Evolutionary conservation across 2,888 invertebrate genomes (phyloP), one percentile per base, ranked within the genome.

Genomic region (Phragmatobia fuliginosa): DNA sequence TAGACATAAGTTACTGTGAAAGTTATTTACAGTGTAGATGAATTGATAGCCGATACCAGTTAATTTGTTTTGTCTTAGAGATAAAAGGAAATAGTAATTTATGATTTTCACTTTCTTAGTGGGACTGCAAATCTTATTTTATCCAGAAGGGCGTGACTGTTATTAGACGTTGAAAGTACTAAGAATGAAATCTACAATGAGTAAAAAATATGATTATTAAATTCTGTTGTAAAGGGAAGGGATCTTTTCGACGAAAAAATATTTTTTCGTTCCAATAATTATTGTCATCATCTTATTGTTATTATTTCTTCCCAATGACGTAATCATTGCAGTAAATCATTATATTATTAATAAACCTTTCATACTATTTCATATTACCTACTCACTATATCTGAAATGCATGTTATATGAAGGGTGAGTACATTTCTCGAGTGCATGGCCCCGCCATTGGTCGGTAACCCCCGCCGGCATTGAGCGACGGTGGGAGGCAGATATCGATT

Each of bases 401-500:
- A 31, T 11, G 60, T n/a, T 61, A 52, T 60, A 56, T 38, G 56
- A 66, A 67, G 82, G 63, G 76, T 74, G 73, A 75, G 74, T 77
- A 80, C 78, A 82, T 75, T 85, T 79, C 81, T 80, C 82, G 86
- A 89, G 90, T 90, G 87, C 88, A 87, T 87, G 85, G 85, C 75
- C 87, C 85, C 84, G 77, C 86, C 77, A 85, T 83, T 82, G 84
- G 83, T 83, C 89, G 88, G 87, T 87, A 87, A 88, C 82, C 83
- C 87, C 84, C 84, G 84, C 79, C 79, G 74, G 63, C 66, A 52
- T 73, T 73, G 76, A 45, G 72, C 52, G 60, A 75, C 76, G 81
- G 79, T 81, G 87, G 84, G 86, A 85, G 87, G 86, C 85, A 84
- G 82, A 79, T 94, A 94, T 94, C 87, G 94, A 94, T 94, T 93